Conservation (phyloP, 2,113 vertebrate genomes). For the Rana temporaria region DNA sequence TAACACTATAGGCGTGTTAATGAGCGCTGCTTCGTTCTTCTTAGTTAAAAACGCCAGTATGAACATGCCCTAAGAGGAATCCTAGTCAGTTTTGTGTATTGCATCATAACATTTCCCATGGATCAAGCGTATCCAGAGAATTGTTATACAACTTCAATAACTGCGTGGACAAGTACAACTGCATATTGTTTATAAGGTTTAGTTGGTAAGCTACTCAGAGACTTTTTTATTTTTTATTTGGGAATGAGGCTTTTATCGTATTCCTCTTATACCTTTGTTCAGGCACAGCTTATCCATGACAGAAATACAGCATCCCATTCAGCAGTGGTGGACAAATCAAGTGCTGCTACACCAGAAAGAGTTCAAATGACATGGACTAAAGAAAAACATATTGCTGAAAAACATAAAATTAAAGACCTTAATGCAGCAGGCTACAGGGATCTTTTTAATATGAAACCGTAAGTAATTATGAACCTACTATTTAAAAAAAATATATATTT, state of each 20-base stretch:
- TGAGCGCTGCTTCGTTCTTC: too few species aligned
- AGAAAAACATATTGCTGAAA: slow-evolving; percentile 86
- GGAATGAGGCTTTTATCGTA: too few species aligned
- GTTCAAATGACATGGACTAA: slow-evolving; percentile 99
- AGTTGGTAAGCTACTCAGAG: background rate
- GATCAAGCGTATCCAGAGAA: too few species aligned
- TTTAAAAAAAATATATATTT: too few species aligned
- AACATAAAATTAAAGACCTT: slow-evolving; percentile 80
- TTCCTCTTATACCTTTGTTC: slow-evolving; percentile 33
- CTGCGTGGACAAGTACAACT: too few species aligned
- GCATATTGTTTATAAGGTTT: too few species aligned
- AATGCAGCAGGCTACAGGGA: slow-evolving; percentile 78
- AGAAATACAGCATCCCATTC: slow-evolving; percentile 87
- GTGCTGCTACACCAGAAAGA: slow-evolving; percentile 70
- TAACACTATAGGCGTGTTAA: too few species aligned
- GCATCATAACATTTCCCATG: too few species aligned
- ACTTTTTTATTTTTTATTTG: background rate
- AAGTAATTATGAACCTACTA: slow-evolving; percentile 66
- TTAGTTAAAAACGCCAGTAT: too few species aligned
- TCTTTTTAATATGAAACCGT: slow-evolving; percentile 97
- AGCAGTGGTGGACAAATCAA: slow-evolving; percentile 59
- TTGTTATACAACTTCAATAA: too few species aligned
- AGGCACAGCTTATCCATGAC: slow-evolving; percentile 96
- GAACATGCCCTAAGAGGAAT: too few species aligned
- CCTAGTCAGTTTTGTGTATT: too few species aligned